A percentile compares a stretch with the other conserved stretches of the same genome.
phyloP scores from a whole-genome alignment of 2,113 vertebrate species.

The Etia nguti region DNA sequence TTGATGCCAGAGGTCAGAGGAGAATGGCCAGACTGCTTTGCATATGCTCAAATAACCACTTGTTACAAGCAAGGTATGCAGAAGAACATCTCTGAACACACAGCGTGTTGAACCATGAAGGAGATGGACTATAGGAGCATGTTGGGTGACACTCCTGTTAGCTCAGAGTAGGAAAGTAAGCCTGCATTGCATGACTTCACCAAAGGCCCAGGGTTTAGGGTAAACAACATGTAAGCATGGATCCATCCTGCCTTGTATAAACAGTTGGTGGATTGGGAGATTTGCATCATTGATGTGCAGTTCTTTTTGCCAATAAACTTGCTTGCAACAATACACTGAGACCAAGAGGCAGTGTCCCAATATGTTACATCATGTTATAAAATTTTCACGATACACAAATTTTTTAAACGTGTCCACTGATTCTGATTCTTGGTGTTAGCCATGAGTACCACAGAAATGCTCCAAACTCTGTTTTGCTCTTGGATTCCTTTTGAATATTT shows the following conservation, averaged over 20 bases:
- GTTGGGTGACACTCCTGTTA: background rate
- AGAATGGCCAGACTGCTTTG: background rate
- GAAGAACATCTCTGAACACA: background rate
- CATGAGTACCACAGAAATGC: background rate
- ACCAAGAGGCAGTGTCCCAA: background rate
- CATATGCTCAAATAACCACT: background rate
- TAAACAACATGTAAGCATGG: background rate
- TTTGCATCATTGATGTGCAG: background rate
- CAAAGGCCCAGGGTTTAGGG: background rate
- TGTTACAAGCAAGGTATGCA: background rate
- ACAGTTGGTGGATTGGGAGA: background rate
- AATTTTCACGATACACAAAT: background rate
- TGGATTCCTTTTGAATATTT: background rate
- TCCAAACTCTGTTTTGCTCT: background rate
- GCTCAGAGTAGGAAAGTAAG: background rate
- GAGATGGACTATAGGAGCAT: background rate
- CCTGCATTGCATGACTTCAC: background rate
- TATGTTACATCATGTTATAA: background rate
- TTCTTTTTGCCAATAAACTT: background rate
- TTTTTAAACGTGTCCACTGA: background rate
- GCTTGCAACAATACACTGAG: background rate
- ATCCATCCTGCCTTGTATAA: background rate
- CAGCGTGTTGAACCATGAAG: background rate
- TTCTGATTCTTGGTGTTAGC: background rate
- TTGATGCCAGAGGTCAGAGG: background rate